Percentiles rank a stretch among this genome's conserved stretches.
Conservation (phyloP, 2,113 vertebrate genomes). For the Ophiodon elongatus region DNA sequence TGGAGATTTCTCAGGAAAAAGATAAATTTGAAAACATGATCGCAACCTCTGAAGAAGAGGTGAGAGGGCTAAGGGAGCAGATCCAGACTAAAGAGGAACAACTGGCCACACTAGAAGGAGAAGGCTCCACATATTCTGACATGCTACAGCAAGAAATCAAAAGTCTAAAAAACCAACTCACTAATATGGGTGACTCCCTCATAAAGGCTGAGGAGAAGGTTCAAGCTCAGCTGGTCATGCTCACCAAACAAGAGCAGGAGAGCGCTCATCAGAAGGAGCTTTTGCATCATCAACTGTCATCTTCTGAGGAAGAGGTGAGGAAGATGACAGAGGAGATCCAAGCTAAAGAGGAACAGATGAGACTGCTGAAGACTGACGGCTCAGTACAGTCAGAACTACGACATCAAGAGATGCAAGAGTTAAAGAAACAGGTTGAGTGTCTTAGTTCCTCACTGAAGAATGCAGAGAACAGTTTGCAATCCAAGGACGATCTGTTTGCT, state of each 20-base stretch:
- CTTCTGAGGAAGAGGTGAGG: constrained; percentile 37
- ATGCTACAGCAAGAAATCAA: constrained; percentile 62
- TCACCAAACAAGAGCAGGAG: constrained; percentile 55
- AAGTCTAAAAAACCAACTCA: constrained; percentile 76
- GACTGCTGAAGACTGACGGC: constrained; percentile 68
- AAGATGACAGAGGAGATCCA: constrained; percentile 42
- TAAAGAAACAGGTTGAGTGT: constrained; percentile 78
- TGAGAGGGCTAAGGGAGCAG: constrained; percentile 69
- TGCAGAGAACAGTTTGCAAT: constrained; percentile 76
- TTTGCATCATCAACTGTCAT: constrained; percentile 57
- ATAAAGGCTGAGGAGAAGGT: no score
- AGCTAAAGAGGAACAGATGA: constrained; percentile 74
- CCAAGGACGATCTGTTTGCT: constrained; percentile 43
- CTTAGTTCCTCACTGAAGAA: constrained; percentile 74
- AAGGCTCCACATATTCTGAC: constrained; percentile 37
- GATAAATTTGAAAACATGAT: constrained; percentile 10
- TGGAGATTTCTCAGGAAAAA: constrained; percentile 58
- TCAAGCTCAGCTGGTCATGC: no score
- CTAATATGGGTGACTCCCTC: constrained; percentile 48
- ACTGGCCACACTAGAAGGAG: constrained; percentile 73
- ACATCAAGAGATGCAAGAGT: constrained; percentile 67
- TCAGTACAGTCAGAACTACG: constrained; percentile 17
- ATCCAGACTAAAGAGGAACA: constrained; percentile 82
- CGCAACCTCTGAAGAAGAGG: constrained; percentile 44
- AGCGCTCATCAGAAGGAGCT: constrained; percentile 61